Evolutionary conservation across 2,797 vertebrate genomes (phyloP).

Genomic region (Mormyrops attenuatus): DNA sequence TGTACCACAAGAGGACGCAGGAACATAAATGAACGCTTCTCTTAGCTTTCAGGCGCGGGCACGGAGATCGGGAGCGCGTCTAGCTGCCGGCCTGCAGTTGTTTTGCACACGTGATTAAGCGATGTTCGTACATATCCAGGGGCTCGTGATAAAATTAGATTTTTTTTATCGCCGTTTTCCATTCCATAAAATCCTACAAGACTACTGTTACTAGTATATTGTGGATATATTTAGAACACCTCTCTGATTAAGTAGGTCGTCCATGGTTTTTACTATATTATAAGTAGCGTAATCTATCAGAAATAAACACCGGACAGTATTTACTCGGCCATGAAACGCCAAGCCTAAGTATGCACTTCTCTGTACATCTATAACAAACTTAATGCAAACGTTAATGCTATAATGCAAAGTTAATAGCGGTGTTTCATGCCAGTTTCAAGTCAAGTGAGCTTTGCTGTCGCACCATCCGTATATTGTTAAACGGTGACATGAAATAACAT

Average conservation of each 20-base stretch:
- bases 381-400: not conserved
- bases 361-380: not conserved
- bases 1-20: not conserved
- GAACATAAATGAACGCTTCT: not conserved
- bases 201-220: not conserved
- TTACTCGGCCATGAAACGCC: not conserved
- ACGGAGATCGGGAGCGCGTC: not conserved
- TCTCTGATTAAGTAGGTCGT: not conserved
- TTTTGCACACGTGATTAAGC: not conserved
- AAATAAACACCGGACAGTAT: not conserved
- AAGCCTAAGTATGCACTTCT: not conserved
- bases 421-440: not conserved
- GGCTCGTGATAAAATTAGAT: not conserved
- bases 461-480: not conserved
- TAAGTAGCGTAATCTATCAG: not conserved
- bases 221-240: not conserved
- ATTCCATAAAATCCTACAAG: not conserved
- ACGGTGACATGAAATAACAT: not conserved
- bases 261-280: not conserved
- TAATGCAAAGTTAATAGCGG: too few species aligned
- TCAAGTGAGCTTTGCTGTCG: not conserved
- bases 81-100: not conserved
- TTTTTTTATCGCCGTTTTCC: not conserved
- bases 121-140: not conserved
- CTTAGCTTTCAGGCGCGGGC: not conserved